Base-by-base conservation (phyloP, 2,113 vertebrate genomes). In the Neogale vison region DNA sequence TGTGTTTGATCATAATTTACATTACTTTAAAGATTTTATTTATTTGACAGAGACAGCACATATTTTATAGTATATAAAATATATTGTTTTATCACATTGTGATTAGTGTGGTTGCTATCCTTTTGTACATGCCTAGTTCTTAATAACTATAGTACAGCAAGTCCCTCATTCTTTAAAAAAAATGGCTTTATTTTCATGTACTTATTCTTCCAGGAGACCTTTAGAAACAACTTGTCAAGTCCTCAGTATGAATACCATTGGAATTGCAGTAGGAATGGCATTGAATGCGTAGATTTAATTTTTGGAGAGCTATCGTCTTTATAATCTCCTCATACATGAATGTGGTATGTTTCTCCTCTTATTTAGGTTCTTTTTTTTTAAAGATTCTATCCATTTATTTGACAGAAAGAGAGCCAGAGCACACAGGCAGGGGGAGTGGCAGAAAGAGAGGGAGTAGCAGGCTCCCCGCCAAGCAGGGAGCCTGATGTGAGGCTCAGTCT, bases 281-380 rank as follows among this genome's bases (percentile, higher is more conserved):
- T 8, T 90, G 61, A 84, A 90, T 50, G 34, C 52, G 7, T 71
- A 88, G 76, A 45, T 67, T 85, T 90, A 79, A 71, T 71, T 96
- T 85, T 63, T 69, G 80, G n/a, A 93, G 80, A 71, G 34, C 11
- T 80, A 18, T 80, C 52, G 15, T 77, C 76, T 96, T 71, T 85
- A 24, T 84, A 85, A 26, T 55, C 42, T 77, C 67, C 61, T 52
- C 77, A 63, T 79, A 80, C 17, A 52, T 57, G 8, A 93, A 69
- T n/a, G 52, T 96, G 63, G 63, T 72, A 61, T 72, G 39, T 93
- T 59, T 85, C 61, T 91, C 26, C 79, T 92, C 87, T 59, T 80
- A 63, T 86, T 90, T 52, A 72, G 42, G 80, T 61, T 59, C 77
- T 52, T 52, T 17, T 52, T 52, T 52, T 52, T 52, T 17, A 52